A percentile compares a stretch with the other conserved stretches of the same genome.
phyloP scores from a whole-genome alignment of 2,888 invertebrate species.

The Callosobruchus maculatus region DNA sequence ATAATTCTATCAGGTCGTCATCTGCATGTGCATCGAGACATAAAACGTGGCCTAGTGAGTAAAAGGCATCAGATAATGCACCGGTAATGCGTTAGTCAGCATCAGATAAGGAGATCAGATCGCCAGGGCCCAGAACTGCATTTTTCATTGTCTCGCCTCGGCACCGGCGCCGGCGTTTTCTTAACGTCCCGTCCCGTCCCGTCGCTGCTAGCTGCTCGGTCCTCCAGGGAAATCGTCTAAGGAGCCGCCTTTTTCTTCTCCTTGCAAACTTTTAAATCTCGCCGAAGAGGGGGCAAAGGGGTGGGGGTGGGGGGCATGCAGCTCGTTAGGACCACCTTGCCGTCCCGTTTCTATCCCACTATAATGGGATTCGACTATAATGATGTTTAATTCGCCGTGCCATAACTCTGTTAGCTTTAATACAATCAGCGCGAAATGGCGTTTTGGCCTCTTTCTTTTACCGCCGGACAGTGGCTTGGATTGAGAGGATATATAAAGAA shows the following conservation, averaged over 20 bases:
- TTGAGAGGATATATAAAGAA: too few relatives aligned
- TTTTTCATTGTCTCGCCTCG: conserved; percentile 21
- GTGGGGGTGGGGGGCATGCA: not conserved
- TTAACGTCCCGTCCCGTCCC: too few relatives aligned
- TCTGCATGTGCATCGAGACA: too few relatives aligned
- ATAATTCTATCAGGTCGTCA: too few relatives aligned
- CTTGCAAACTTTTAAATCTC: conserved; percentile 20
- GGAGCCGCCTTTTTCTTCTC: conserved; percentile 6
- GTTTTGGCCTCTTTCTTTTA: not conserved
- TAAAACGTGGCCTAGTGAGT: too few relatives aligned
- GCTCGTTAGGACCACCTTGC: conserved; percentile 20
- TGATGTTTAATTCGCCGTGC: conserved; percentile 29
- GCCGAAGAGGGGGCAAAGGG: not conserved
- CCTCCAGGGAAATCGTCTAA: conserved; percentile 14
- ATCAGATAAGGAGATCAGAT: conserved; percentile 23
- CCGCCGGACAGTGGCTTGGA: too few relatives aligned
- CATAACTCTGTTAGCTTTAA: conserved; percentile 28
- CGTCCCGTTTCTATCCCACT: conserved; percentile 11
- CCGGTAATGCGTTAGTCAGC: conserved; percentile 5
- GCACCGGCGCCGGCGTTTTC: not conserved
- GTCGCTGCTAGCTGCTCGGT: conserved; percentile 4
- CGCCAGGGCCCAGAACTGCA: conserved; percentile 24
- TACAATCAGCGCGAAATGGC: conserved; percentile 10
- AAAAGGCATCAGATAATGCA: not conserved
- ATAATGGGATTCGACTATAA: conserved; percentile 25